phyloP scores from a whole-genome alignment of 2,888 invertebrate genomes.

The Ophion ventricosus region DNA sequence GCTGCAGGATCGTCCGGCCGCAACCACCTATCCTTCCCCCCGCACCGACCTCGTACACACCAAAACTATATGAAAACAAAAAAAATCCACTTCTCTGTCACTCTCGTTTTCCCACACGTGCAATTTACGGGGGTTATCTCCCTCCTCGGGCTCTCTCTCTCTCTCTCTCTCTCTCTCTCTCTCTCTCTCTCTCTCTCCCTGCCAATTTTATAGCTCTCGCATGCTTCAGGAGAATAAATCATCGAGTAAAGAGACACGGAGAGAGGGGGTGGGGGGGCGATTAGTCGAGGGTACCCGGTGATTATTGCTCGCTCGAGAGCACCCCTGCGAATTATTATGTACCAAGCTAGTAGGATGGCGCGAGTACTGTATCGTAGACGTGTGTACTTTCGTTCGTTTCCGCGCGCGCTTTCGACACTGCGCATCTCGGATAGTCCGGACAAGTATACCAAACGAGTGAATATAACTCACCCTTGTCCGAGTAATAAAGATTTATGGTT shows the following conservation, averaged over 20 bases:
- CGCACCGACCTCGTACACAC: no score
- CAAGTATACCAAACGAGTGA: slow-evolving; percentile 46
- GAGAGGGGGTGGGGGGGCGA: slow-evolving; percentile 65
- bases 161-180: slow-evolving; percentile 34
- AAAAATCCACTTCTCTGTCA: slow-evolving; percentile 64
- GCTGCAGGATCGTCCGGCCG: slow-evolving; percentile 76
- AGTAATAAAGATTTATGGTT: slow-evolving; percentile 54
- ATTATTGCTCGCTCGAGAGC: slow-evolving; percentile 78
- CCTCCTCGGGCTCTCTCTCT: not conserved
- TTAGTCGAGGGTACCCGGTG: slow-evolving; percentile 72
- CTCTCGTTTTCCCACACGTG: slow-evolving; percentile 40
- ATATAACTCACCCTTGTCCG: slow-evolving; percentile 51
- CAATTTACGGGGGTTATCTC: slow-evolving; percentile 22
- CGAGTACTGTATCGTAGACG: slow-evolving; percentile 2
- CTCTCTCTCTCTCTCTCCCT: slow-evolving; percentile 31
- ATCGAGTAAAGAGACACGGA: slow-evolving; percentile 72
- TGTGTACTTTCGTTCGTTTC: not conserved
- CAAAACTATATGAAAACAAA: slow-evolving; percentile 15
- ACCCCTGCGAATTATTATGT: slow-evolving; percentile 77
- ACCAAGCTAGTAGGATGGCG: slow-evolving; percentile 58
- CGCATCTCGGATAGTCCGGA: slow-evolving; percentile 18
- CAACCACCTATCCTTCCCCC: slow-evolving; percentile 14
- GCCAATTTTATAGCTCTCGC: slow-evolving; percentile 30
- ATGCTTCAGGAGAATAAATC: slow-evolving; percentile 79
- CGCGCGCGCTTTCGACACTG: slow-evolving; percentile 30